phyloP scores from a whole-genome alignment of 2,797 vertebrate genomes.

The Pantherophis alleghaniensis region DNA sequence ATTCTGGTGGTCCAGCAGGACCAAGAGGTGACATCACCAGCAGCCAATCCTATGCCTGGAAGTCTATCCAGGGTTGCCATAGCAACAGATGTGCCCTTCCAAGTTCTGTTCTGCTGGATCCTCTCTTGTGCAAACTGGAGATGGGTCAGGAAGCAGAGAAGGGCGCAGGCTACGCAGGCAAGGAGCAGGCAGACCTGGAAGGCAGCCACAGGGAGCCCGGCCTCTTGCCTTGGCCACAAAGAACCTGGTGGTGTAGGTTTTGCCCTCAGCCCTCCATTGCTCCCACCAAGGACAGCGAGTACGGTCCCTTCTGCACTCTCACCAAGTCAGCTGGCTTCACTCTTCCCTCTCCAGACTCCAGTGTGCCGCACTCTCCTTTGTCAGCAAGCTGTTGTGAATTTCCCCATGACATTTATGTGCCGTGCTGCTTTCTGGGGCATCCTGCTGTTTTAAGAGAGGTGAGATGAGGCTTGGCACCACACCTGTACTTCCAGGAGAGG shows the following conservation, averaged over 20 bases:
- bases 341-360: neutral
- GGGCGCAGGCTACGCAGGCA: neutral
- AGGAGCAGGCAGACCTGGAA: neutral
- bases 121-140: neutral
- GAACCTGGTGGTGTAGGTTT: neutral
- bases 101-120: constrained; percentile 11
- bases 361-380: neutral
- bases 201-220: neutral
- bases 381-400: neutral
- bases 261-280: neutral
- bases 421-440: neutral
- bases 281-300: neutral
- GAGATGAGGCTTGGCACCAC: neutral
- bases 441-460: neutral
- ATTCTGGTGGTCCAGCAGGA: constrained; percentile 1
- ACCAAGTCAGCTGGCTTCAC: too few relatives aligned
- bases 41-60: constrained; percentile 8
- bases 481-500: neutral
- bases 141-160: neutral
- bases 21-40: constrained; percentile 1
- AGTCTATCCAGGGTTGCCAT: constrained; percentile 12
- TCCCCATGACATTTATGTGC: neutral
- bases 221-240: neutral
- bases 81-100: constrained; percentile 16
- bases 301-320: neutral